Evolutionary conservation across 2,113 vertebrate species (phyloP).

Genomic region (Syrrhaptes paradoxus): DNA sequence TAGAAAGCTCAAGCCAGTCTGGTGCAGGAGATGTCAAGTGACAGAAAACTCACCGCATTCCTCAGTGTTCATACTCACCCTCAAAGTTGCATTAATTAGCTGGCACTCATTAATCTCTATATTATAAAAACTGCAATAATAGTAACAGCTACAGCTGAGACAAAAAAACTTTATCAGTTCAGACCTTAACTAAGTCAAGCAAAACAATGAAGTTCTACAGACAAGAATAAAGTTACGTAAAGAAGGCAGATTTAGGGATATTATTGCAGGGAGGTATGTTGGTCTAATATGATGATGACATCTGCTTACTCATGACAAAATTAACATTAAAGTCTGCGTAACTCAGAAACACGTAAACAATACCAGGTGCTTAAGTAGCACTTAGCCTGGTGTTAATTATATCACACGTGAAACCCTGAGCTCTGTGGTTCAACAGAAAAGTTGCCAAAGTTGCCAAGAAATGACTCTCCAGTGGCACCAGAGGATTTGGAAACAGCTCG

Average conservation of each 20-base stretch:
- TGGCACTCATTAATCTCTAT: background rate
- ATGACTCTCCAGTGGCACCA: background rate
- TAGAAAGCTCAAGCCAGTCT: background rate
- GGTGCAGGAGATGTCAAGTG: background rate
- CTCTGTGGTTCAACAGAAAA: background rate
- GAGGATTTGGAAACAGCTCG: constrained; percentile 18
- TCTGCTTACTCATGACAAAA: background rate
- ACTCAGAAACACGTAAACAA: background rate
- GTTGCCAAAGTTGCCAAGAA: constrained; percentile 25
- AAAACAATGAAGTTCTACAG: background rate
- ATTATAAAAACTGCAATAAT: background rate
- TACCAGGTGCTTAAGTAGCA: constrained; percentile 12
- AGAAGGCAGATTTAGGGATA: background rate
- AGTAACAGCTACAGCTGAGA: background rate
- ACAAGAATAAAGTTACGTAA: background rate
- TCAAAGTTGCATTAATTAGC: background rate
- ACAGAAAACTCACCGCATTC: background rate
- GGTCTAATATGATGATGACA: background rate
- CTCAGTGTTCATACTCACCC: background rate
- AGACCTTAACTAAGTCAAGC: background rate
- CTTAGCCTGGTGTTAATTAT: constrained; percentile 40
- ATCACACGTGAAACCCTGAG: background rate
- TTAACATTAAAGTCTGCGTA: background rate
- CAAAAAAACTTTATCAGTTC: background rate
- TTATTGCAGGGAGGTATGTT: background rate